phyloP scores from a whole-genome alignment of 1,140 invertebrate genomes.

The Palaemon carinicauda region DNA sequence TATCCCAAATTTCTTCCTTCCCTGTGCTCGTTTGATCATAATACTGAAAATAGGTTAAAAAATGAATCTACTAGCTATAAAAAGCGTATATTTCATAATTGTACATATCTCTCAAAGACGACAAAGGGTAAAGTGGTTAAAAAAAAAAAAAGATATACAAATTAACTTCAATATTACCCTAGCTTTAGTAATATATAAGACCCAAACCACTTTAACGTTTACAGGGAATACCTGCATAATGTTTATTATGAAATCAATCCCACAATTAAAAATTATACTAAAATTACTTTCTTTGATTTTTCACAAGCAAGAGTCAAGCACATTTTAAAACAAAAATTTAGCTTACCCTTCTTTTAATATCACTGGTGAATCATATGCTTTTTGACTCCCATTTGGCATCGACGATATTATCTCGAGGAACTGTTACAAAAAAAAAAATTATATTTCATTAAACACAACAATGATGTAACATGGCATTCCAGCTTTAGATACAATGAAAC shows the following conservation, averaged over 20 bases:
- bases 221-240: too few species aligned
- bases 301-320: background rate
- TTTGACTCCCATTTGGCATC: slow-evolving; percentile 67
- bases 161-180: too few species aligned
- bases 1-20: slow-evolving; percentile 81
- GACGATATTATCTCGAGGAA: slow-evolving; percentile 91
- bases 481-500: too few species aligned
- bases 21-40: slow-evolving; percentile 88
- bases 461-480: background rate
- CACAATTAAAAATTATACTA: too few species aligned
- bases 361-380: slow-evolving; percentile 71
- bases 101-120: too few species aligned
- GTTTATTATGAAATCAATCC: too few species aligned
- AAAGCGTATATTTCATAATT: background rate
- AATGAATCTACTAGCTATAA: slow-evolving; percentile 4
- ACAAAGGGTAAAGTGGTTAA: too few species aligned
- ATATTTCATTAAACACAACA: background rate
- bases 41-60: slow-evolving; percentile 71
- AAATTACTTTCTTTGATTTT: too few species aligned
- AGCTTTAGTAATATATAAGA: too few species aligned
- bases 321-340: background rate
- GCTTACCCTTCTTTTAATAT: slow-evolving; percentile 91
- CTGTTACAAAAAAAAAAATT: slow-evolving; percentile 64
- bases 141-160: too few species aligned
- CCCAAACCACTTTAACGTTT: too few species aligned